Conservation (phyloP, 2,113 vertebrate species). For the Poeciliopsis retropinna region DNA sequence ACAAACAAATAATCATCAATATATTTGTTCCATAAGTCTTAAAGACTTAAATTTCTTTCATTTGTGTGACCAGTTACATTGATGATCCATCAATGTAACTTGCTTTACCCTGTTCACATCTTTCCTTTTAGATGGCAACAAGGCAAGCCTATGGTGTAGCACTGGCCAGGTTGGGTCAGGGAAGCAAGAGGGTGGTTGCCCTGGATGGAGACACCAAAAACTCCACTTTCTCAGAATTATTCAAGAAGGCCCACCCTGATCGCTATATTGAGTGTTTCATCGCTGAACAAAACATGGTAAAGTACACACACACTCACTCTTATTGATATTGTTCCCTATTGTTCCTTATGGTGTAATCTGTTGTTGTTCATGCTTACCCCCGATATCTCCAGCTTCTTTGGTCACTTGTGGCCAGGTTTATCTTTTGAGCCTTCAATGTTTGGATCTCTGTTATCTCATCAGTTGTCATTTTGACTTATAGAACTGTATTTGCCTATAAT, state of each 20-base stretch:
- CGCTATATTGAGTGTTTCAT: constrained; percentile 88
- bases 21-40: not conserved
- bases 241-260: constrained; percentile 85
- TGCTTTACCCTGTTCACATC: not conserved
- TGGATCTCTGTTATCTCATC: not conserved
- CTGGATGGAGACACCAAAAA: constrained; percentile 89
- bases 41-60: not conserved
- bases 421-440: not conserved
- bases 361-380: constrained; percentile 39
- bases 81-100: not conserved
- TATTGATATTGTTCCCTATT: not conserved
- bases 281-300: constrained; percentile 89
- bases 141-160: constrained; percentile 85
- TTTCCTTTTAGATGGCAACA: constrained; percentile 79
- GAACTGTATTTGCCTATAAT: not conserved
- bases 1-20: not conserved
- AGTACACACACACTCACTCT: not conserved
- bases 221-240: constrained; percentile 85
- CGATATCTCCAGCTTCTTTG: constrained; percentile 14
- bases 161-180: constrained; percentile 82
- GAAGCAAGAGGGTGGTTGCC: constrained; percentile 82
- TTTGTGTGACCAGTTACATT: not conserved
- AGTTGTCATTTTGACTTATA: not conserved
- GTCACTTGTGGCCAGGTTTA: constrained; percentile 1
- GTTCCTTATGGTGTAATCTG: constrained; percentile 41